phyloP scores from a whole-genome alignment of 2,797 vertebrate genomes.

The Knipowitschia caucasica region DNA sequence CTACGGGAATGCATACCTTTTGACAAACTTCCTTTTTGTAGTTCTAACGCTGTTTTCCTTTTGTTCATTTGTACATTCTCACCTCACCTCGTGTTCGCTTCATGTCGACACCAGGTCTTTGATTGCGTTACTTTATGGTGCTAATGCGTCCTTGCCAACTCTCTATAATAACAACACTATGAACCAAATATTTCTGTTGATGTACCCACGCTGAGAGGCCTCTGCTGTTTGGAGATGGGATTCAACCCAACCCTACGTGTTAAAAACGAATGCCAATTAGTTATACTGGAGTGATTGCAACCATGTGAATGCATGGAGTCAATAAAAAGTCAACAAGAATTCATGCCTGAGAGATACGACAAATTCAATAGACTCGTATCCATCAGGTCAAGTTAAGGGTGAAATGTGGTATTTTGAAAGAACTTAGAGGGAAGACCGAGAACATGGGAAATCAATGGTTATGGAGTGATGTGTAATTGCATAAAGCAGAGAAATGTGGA shows the following conservation, averaged over 20 bases:
- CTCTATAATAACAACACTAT: slow-evolving; percentile 12
- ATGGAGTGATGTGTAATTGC: not conserved
- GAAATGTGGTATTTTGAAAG: slow-evolving; percentile 45
- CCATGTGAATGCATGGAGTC: slow-evolving; percentile 16
- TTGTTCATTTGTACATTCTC: slow-evolving; percentile 39
- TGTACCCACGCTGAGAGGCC: slow-evolving; percentile 5
- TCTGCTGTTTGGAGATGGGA: slow-evolving; percentile 18
- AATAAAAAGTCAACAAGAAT: slow-evolving; percentile 40
- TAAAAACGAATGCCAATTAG: slow-evolving; percentile 13
- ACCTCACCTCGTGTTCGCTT: slow-evolving; percentile 19
- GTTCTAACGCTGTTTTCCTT: slow-evolving; percentile 31
- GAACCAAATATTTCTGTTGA: slow-evolving; percentile 36
- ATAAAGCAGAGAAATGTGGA: not conserved
- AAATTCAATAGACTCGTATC: slow-evolving; percentile 19
- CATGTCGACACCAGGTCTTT: slow-evolving; percentile 12
- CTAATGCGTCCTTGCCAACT: slow-evolving; percentile 39
- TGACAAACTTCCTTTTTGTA: slow-evolving; percentile 47
- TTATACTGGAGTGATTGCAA: slow-evolving; percentile 7
- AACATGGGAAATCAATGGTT: slow-evolving; percentile 13
- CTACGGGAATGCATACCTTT: slow-evolving; percentile 27
- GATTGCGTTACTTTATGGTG: slow-evolving; percentile 45
- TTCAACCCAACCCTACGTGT: not conserved
- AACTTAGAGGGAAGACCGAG: slow-evolving; percentile 18
- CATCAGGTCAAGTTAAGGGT: slow-evolving; percentile 40
- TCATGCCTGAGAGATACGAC: slow-evolving; percentile 7